Conservation (phyloP, 2,888 invertebrate species). For the Papilio gigon region DNA sequence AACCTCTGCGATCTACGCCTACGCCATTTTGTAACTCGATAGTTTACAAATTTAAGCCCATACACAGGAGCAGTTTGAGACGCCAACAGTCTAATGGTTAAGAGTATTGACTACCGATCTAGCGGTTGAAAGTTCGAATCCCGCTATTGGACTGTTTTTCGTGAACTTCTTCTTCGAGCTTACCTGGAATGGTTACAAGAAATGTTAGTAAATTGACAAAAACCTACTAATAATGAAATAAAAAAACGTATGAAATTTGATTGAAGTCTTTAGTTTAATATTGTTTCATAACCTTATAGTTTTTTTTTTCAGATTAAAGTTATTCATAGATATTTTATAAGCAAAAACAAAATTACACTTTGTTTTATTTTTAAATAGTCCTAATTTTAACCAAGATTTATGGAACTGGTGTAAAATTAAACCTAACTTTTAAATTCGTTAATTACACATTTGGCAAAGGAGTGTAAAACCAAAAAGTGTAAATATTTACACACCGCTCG, state of each 20-base stretch:
- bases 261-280: not conserved
- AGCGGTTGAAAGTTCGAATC: too few relatives aligned
- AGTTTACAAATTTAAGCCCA: not conserved
- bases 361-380: slow-evolving; percentile 9
- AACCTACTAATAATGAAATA: too few relatives aligned
- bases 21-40: not conserved
- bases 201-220: too few relatives aligned
- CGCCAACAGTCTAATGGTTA: too few relatives aligned
- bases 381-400: not conserved
- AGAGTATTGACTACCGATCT: too few relatives aligned
- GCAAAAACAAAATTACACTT: not conserved
- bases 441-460: slow-evolving; percentile 26
- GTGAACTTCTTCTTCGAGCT: too few relatives aligned
- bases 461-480: slow-evolving; percentile 25
- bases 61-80: too few relatives aligned
- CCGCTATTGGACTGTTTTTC: too few relatives aligned
- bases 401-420: slow-evolving; percentile 1
- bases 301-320: not conserved
- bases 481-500: slow-evolving; percentile 22
- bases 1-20: not conserved
- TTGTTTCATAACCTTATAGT: not conserved
- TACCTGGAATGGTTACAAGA: too few relatives aligned
- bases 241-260: too few relatives aligned
- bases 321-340: not conserved
- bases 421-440: slow-evolving; percentile 20